These are phyloP conservation scores for Lophotriccus pileatus DNA, from an alignment of 2,797 vertebrate species.

Conservation along the genomic window DNA sequence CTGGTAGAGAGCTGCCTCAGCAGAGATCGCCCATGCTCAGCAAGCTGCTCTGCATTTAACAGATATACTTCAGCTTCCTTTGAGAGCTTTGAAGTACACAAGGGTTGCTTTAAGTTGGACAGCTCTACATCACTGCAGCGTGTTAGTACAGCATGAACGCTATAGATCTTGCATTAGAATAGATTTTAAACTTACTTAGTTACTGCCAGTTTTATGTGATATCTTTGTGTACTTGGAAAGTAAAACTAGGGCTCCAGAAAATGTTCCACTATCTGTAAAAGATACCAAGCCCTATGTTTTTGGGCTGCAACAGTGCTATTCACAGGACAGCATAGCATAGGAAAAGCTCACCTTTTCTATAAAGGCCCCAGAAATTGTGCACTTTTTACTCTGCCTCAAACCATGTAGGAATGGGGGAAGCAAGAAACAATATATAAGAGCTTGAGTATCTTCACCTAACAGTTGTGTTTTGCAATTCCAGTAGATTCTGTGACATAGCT, in stretches of 20 bases:
- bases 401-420: fast-evolving
- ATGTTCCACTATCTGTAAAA: neutral
- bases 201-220: neutral
- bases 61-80: neutral
- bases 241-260: neutral
- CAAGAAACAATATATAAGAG: neutral
- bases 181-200: neutral
- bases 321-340: neutral
- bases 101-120: neutral
- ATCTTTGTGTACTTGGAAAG: neutral
- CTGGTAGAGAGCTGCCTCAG: neutral
- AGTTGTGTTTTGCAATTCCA: neutral
- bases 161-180: neutral
- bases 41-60: neutral
- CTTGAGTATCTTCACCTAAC: neutral
- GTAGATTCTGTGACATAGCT: neutral
- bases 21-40: neutral
- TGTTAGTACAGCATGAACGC: neutral
- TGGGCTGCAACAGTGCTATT: neutral
- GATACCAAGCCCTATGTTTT: neutral
- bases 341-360: neutral
- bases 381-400: neutral
- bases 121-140: neutral
- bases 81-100: conserved; percentile 7
- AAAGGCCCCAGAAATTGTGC: neutral